phyloP scores from a whole-genome alignment of 2,888 invertebrate genomes.

The Limnephilus auricula region DNA sequence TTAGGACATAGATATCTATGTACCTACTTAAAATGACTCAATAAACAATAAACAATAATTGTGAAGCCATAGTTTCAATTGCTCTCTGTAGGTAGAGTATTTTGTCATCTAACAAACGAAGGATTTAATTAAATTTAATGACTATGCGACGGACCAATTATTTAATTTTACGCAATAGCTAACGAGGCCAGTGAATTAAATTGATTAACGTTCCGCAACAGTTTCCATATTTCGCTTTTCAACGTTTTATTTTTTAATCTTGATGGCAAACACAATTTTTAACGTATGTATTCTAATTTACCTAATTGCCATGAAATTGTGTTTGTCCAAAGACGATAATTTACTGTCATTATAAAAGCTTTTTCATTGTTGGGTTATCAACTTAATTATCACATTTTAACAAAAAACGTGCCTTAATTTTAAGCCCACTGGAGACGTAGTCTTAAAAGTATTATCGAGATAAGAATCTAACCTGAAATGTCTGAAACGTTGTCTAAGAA shows the following conservation, averaged over 20 bases:
- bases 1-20: no score
- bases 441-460: no score
- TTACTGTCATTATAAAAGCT: background rate
- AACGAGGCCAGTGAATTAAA: background rate
- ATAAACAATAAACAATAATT: no score
- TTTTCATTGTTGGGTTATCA: background rate
- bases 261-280: background rate
- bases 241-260: background rate
- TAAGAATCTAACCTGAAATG: no score
- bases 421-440: no score
- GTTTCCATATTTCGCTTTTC: background rate
- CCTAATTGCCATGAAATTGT: background rate
- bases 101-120: no score
- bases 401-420: no score
- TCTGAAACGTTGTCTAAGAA: no score
- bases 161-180: background rate
- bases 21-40: no score
- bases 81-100: no score
- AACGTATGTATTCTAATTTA: background rate
- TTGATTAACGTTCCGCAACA: background rate
- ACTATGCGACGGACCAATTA: background rate
- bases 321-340: background rate
- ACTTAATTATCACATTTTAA: background rate
- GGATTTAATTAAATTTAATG: no score
- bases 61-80: no score